Evolutionary conservation across 2,797 vertebrate species (phyloP).

Genomic region (Leucoraja ocellata): DNA sequence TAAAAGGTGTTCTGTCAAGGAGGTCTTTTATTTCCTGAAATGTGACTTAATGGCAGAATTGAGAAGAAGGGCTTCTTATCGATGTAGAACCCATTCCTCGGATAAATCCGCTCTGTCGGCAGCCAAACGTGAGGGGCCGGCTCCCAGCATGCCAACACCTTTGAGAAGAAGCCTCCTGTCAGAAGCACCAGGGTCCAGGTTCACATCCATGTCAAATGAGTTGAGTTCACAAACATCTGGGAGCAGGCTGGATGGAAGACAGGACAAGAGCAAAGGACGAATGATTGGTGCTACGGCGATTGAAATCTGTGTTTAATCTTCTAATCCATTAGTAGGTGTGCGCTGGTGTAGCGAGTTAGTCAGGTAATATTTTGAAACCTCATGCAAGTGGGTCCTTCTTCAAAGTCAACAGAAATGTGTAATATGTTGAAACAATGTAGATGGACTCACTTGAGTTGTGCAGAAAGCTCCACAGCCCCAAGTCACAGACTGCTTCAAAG

Average conservation of each 20-base stretch:
- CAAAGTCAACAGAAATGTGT: not conserved
- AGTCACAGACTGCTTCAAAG: not conserved
- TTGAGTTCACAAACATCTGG: conserved; percentile 70
- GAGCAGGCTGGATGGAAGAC: conserved; percentile 66
- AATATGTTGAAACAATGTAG: not conserved
- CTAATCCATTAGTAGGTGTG: not conserved
- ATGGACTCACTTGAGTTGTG: not conserved
- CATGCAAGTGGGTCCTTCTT: not conserved
- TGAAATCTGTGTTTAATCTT: conserved; percentile 87
- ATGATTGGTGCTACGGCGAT: conserved; percentile 95
- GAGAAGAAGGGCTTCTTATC: conserved; percentile 81
- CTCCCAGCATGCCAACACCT: conserved; percentile 52
- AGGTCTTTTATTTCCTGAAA: conserved; percentile 95
- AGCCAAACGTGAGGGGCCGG: conserved; percentile 72
- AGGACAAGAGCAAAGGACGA: conserved; percentile 90
- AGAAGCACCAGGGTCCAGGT: conserved; percentile 59
- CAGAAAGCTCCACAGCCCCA: not conserved
- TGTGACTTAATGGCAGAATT: conserved; percentile 89
- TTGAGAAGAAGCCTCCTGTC: conserved; percentile 69
- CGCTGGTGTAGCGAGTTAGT: not conserved
- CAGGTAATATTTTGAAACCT: not conserved
- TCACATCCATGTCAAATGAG: conserved; percentile 69
- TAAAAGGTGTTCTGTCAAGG: conserved; percentile 87
- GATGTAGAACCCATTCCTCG: conserved; percentile 67
- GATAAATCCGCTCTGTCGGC: conserved; percentile 60